Conservation (phyloP, 1,140 invertebrate species). For the Penaeus chinensis region DNA sequence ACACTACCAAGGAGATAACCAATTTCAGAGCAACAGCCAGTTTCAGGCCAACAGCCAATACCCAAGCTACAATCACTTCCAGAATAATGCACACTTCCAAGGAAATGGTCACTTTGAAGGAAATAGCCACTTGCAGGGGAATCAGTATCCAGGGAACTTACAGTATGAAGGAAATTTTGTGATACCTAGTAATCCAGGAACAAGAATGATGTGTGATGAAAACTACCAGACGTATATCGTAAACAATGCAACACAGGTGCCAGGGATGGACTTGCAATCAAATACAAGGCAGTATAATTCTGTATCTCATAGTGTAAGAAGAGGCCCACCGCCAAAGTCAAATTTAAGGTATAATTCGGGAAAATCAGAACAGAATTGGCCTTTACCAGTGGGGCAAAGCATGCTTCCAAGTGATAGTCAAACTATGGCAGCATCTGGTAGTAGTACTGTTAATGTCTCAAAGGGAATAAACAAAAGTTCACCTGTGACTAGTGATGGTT, state of each 20-base stretch:
- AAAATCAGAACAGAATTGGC: no score
- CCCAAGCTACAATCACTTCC: slow-evolving; percentile 21
- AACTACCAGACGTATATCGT: slow-evolving; percentile 27
- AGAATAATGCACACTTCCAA: slow-evolving; percentile 3
- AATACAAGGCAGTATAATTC: slow-evolving; percentile 12
- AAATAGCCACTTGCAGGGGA: slow-evolving; percentile 23
- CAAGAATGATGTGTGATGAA: slow-evolving; percentile 23
- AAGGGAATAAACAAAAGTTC: no score
- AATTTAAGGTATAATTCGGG: no score
- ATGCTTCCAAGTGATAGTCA: no score
- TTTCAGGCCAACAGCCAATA: slow-evolving; percentile 28
- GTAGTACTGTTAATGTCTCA: no score
- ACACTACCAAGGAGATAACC: not conserved
- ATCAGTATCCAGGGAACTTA: slow-evolving; percentile 38
- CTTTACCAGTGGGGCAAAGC: no score
- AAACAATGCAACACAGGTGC: not conserved
- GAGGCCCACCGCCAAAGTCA: no score
- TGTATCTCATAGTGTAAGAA: no score
- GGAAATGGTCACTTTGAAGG: slow-evolving; percentile 7
- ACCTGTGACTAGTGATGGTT: no score
- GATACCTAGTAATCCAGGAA: slow-evolving; percentile 16
- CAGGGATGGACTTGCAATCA: not conserved
- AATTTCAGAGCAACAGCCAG: slow-evolving; percentile 11
- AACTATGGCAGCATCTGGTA: no score
- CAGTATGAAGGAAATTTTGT: slow-evolving; percentile 33